Conservation (phyloP, 2,797 vertebrate species). For the Centropyge bicolor region DNA sequence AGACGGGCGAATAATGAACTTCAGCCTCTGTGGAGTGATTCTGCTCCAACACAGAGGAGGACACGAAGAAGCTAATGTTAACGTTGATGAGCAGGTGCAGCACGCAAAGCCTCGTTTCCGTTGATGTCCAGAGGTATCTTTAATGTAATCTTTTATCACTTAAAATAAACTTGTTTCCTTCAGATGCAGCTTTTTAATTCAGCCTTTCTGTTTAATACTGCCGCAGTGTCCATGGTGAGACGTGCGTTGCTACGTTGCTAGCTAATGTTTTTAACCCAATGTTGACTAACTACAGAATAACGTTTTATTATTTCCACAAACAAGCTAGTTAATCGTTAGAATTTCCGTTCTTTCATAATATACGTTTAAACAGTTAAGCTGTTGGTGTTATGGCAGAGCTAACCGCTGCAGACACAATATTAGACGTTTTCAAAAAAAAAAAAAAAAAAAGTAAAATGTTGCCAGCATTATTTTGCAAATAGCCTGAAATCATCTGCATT, state of each 20-base stretch:
- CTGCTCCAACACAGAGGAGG: neutral
- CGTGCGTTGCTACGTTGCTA: neutral
- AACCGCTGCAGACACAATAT: no score
- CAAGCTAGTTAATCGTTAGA: neutral
- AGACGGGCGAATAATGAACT: rapidly evolving
- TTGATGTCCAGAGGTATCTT: constrained; percentile 49
- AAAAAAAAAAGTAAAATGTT: neutral
- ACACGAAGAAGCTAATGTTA: constrained; percentile 30
- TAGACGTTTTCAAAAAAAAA: neutral
- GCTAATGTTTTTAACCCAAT: neutral
- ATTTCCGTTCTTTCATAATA: neutral
- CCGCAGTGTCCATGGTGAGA: neutral
- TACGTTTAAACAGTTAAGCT: neutral
- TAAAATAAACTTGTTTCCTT: neutral
- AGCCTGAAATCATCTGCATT: no score
- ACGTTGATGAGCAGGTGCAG: neutral
- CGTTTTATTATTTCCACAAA: no score
- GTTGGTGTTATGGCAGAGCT: neutral
- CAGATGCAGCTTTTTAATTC: rapidly evolving
- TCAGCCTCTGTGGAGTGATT: neutral
- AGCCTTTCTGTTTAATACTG: rapidly evolving
- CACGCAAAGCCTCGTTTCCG: neutral
- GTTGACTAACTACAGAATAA: neutral
- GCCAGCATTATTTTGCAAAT: no score
- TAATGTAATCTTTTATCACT: neutral